Evolutionary conservation across 1,140 invertebrate species (phyloP), one percentile per base, ranked within the genome.

Genomic region (Phortica variegata): DNA sequence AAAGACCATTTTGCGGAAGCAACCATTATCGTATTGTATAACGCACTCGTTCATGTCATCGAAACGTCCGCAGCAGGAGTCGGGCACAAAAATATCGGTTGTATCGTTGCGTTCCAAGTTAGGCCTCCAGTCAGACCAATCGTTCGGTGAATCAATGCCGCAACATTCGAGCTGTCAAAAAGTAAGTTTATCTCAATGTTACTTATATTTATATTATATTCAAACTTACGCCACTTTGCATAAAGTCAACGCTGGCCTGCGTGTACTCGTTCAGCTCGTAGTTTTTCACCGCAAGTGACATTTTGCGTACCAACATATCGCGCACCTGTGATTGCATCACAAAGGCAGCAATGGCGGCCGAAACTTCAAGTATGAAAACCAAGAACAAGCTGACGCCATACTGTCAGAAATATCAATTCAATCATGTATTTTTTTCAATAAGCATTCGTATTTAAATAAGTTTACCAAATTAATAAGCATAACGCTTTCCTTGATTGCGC

Each of bases 401-500:
- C 91, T 93, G 65, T 32, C 26, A 2, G 33, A 36, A 15, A 5
- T 2, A n/a, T 34, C 16, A 34, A 15, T 43, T 3, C 3, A 44
- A 13, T n/a, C 13, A 17, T 40, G 10, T 17, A 40, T 10, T 8
- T 41, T 41, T 41, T 16, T 2, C 4, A 19, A 36, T 21, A 38
- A 17, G 3, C 17, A 31, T 8, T 17, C 29, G 12, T n/a, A 33
- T 3, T 29, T 29, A 3, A 41, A 19, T 0, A 43, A 47, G 81
- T 83, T 83, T 78, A 90, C 88, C 60, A 84, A 81, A 58, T 91
- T 85, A 16, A 91, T 85, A 77, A 93, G 83, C 73, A 87, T 89
- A 8, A 88, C 86, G 68, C 88, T 92, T 75, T 92, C 89, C 71
- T 84, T 88, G 39, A 90, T 68, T 1, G 90, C 90, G 8, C 90